Evolutionary conservation across 1,140 invertebrate species (phyloP), one percentile per base, ranked within the genome.

Genomic region (Pteromalus puparum): DNA sequence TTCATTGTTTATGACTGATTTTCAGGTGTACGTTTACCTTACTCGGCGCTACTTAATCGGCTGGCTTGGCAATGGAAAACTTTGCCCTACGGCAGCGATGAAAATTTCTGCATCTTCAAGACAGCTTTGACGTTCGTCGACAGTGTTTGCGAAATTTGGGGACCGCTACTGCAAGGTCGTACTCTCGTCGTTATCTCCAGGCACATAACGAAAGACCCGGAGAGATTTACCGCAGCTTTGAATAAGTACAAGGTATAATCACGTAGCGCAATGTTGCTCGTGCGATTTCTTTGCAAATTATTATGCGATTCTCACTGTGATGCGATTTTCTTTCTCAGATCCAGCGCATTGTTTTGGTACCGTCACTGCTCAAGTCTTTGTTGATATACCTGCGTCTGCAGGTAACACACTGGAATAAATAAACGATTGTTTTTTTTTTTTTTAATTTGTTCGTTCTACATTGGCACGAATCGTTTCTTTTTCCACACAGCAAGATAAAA

Each of bases 71-170:
- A 98, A 90, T 98, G 97, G 95, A 93, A 94, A 13, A 94, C 94
- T 0, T 95, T 98, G 87, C 97, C 97, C 0, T 98, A 95, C 88
- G 90, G 91, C 0, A 67, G 91, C 0, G 93, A 94, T 1, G 97
- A 98, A 89, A 90, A 92, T 7, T 93, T 93, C 6, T 97, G 96
- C 83, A 95, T 97, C 24, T 98, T 97, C 92, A 98, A 98, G 91
- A 98, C 97, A 1, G 96, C 97, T 0, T 89, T 98, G 1, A 98
- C 97, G 0, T 98, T 98, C 89, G 97, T 98, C 0, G 97, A 98
- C 90, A 97, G 97, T 1, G 95, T 97, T 1, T 94, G 95, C 1
- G 97, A 98, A 93, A 95, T 98, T 76, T 98, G 97, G 96, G 96
- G 96, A 0, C 96, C 97, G 0, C 89, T 98, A 30, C 90, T 98